These are phyloP conservation scores for Drosophila kepulauana DNA, from an alignment of 1,140 invertebrate species.

Conservation along the genomic window DNA sequence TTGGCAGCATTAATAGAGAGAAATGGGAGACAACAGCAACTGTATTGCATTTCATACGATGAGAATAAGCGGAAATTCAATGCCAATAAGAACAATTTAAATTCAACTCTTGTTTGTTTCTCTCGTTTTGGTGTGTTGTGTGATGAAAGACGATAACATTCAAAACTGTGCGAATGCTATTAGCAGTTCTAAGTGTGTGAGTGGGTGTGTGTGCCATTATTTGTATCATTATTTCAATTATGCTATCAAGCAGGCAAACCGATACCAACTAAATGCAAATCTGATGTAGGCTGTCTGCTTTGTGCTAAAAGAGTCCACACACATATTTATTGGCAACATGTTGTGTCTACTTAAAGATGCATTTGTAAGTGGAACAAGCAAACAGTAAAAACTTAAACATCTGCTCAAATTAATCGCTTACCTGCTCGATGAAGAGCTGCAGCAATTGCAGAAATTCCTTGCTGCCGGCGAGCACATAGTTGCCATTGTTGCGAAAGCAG, in stretches of 20 bases:
- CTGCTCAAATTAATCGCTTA: constrained; percentile 43
- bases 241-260: constrained; percentile 47
- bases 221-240: constrained; percentile 76
- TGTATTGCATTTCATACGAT: constrained; percentile 16
- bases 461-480: constrained; percentile 79
- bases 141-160: constrained; percentile 28
- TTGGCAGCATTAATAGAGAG: constrained; percentile 12
- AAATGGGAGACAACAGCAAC: constrained; percentile 14
- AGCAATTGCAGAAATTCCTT: constrained; percentile 78
- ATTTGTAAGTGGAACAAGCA: not conserved
- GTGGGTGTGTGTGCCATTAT: constrained; percentile 39
- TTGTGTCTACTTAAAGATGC: constrained; percentile 4
- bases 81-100: constrained; percentile 55
- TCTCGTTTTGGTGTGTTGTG: not conserved
- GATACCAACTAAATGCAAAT: constrained; percentile 37
- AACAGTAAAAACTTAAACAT: constrained; percentile 1
- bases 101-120: constrained; percentile 17
- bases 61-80: constrained; percentile 40
- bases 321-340: not conserved
- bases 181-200: constrained; percentile 14
- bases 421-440: constrained; percentile 74
- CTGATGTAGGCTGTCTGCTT: constrained; percentile 18
- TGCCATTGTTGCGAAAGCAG: constrained; percentile 78
- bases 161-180: constrained; percentile 13
- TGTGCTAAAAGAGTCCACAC: not conserved